These are phyloP conservation scores for Mormyrops attenuatus DNA, from an alignment of 2,797 vertebrate genomes.

Conservation along the genomic window DNA sequence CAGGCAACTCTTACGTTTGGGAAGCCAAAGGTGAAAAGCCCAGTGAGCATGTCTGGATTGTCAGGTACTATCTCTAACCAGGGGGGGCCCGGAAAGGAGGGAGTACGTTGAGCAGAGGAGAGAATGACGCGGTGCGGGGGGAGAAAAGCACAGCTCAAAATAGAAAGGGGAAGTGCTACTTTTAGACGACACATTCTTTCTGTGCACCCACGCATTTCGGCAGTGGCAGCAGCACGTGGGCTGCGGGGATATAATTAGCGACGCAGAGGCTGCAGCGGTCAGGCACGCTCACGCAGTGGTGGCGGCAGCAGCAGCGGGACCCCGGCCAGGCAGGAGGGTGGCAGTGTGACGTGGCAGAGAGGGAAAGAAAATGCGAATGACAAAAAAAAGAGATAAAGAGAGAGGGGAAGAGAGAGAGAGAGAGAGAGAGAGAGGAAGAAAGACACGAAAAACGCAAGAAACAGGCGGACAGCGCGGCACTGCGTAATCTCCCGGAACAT, in stretches of 20 bases:
- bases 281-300: background rate
- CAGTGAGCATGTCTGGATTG: background rate
- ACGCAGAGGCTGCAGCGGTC: background rate
- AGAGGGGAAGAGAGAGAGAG: background rate
- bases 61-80: background rate
- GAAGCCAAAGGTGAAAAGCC: background rate
- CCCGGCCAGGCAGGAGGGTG: background rate
- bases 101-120: background rate
- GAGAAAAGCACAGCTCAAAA: background rate
- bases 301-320: background rate
- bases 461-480: background rate
- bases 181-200: conserved; percentile 13
- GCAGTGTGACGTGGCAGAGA: background rate
- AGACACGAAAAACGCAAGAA: background rate
- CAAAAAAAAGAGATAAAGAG: background rate
- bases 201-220: conserved; percentile 16
- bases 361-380: background rate
- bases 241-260: conserved; percentile 7
- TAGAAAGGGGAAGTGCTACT: conserved; percentile 18
- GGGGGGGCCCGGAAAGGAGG: background rate
- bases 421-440: background rate
- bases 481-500: background rate
- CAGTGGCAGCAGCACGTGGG: background rate
- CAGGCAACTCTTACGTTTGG: background rate
- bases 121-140: background rate